phyloP scores from a whole-genome alignment of 2,888 invertebrate genomes.

The Teleogryllus oceanicus region DNA sequence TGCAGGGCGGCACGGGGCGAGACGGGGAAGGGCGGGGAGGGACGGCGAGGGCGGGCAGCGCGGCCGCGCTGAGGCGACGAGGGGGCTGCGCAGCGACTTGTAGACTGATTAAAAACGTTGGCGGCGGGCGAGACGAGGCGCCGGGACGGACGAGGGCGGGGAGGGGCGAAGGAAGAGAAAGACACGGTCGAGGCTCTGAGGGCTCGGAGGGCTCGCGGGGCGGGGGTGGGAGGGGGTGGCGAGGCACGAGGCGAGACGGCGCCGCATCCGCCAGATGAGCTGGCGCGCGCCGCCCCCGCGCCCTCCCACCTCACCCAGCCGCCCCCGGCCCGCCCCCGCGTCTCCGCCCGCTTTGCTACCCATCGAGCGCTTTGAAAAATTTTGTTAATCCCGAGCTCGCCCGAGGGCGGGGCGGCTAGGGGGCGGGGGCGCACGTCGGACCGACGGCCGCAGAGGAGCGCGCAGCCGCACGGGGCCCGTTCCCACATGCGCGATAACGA shows the following conservation, averaged over 20 bases:
- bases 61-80: slow-evolving; percentile 18
- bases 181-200: not conserved
- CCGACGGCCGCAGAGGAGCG: not conserved
- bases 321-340: not conserved
- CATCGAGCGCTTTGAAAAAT: not conserved
- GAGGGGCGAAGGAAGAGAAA: slow-evolving; percentile 19
- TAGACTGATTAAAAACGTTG: slow-evolving; percentile 36
- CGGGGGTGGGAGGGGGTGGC: not conserved
- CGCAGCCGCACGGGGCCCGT: not conserved
- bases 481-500: too few species aligned
- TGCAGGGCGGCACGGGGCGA: not conserved
- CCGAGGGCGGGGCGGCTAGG: not conserved
- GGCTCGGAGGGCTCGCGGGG: not conserved
- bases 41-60: slow-evolving; percentile 25
- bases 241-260: not conserved
- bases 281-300: not conserved
- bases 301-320: not conserved
- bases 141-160: slow-evolving; percentile 19
- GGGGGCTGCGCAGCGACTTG: slow-evolving; percentile 27
- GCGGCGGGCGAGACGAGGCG: not conserved
- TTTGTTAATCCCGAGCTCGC: not conserved
- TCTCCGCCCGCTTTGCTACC: not conserved
- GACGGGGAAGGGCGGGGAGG: not conserved
- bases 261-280: not conserved
- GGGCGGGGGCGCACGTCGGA: not conserved